Evolutionary conservation across 1,140 invertebrate species (phyloP), one percentile per base, ranked within the genome.

Genomic region (Pogonognathellus flavescens): DNA sequence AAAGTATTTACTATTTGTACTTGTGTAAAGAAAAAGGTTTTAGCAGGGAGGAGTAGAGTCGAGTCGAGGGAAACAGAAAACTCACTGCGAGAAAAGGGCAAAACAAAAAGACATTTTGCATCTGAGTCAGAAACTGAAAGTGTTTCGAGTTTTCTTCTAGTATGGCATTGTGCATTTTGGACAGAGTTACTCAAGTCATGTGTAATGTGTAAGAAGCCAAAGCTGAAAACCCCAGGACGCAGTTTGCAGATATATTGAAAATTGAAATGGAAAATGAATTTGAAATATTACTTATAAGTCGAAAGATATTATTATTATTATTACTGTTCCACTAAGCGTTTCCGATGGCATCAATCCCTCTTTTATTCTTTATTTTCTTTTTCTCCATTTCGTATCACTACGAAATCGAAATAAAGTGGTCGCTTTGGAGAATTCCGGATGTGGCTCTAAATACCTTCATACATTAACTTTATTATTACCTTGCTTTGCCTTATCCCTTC

Each of bases 211-310:
- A 41, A 41, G 22, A 25, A 66, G 62, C 20, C 0, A 9, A 60
- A 41, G 31, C 1, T 6, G 31, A 41, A 41, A 41, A 6, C 31
- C 31, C 6, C 31, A n/a, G 22, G 0, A 20, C 59, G 11, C 4
- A 1, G 8, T 80, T 80, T 16, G n/a, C 49, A 53, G 20, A 52
- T 22, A 52, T 22, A 80, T 53, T 80, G 76, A 80, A 53, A 53
- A 53, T 80, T 80, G 41, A 52, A 82, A 82, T 82, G 18, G 80
- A 82, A 82, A 82, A 59, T 82, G 55, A 82, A 25, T 22, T 82
- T 82, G 55, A 82, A 82, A 82, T 55, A 55, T 82, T 11, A 52
- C 18, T 20, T 82, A 50, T 81, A 52, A 59, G 55, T 52, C 52
- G 0, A 31, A 11, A n/a, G 52, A 82, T 18, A 76, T 76, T 50